phyloP scores from a whole-genome alignment of 2,888 invertebrate genomes.

The Stenichneumon culpator region DNA sequence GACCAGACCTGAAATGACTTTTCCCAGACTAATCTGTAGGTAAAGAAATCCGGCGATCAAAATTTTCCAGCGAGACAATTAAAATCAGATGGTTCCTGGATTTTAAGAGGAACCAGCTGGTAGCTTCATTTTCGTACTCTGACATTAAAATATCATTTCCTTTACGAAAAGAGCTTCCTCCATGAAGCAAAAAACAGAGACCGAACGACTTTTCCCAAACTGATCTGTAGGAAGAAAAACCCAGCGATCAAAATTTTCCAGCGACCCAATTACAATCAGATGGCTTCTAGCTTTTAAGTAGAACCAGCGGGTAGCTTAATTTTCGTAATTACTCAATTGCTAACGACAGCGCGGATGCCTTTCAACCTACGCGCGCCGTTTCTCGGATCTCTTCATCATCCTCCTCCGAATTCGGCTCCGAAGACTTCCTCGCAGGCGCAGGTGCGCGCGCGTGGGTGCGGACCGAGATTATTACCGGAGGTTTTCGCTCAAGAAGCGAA shows the following conservation, averaged over 20 bases:
- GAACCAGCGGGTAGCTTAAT: background rate
- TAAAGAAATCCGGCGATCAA: too few relatives aligned
- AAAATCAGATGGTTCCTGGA: background rate
- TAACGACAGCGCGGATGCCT: background rate
- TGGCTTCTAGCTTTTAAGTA: background rate
- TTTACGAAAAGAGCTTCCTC: too few relatives aligned
- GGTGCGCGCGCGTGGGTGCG: conserved; percentile 23
- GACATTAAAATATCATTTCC: too few relatives aligned
- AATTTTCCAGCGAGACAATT: background rate
- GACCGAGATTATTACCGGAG: conserved; percentile 11
- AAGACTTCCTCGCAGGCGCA: conserved; percentile 29
- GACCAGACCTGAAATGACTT: too few relatives aligned
- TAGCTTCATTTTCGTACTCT: background rate
- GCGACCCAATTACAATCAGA: background rate
- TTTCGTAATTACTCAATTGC: conserved; percentile 15
- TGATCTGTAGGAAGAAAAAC: too few relatives aligned
- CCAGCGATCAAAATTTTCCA: too few relatives aligned
- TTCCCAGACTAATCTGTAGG: too few relatives aligned
- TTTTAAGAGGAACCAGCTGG: background rate
- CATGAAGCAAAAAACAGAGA: too few relatives aligned
- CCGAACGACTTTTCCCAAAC: too few relatives aligned
- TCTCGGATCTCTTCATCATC: background rate
- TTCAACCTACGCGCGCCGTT: background rate
- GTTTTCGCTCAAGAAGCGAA: conserved; percentile 32
- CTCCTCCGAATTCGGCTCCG: background rate